Evolutionary conservation across 2,888 invertebrate genomes (phyloP).

Genomic region (Conchocele bisecta): DNA sequence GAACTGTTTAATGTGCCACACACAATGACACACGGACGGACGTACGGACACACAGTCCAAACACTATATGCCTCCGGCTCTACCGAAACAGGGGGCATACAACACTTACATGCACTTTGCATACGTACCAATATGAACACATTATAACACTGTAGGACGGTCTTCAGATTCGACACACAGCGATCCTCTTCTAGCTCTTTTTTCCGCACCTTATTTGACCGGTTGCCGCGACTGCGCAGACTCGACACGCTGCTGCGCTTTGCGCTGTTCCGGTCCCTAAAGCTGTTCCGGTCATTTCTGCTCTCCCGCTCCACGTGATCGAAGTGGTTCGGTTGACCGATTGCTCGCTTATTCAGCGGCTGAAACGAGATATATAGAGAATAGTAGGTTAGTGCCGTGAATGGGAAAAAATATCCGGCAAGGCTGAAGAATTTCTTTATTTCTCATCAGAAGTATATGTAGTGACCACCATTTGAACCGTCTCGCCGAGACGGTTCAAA

Average conservation of each 20-base stretch:
- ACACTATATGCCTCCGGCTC: too few species aligned
- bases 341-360: constrained; percentile 55
- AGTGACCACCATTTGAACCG: too few species aligned
- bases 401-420: too few species aligned
- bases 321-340: constrained; percentile 46
- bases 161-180: constrained; percentile 58
- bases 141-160: constrained; percentile 67
- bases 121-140: constrained; percentile 66
- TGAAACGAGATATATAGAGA: constrained; percentile 32
- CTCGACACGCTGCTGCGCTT: constrained; percentile 43
- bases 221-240: constrained; percentile 27
- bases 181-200: constrained; percentile 38
- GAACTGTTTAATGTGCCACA: too few species aligned
- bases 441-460: too few species aligned
- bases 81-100: too few species aligned
- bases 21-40: too few species aligned
- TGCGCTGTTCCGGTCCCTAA: constrained; percentile 44
- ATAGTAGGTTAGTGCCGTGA: too few species aligned
- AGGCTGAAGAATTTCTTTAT: too few species aligned
- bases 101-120: too few species aligned
- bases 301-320: constrained; percentile 47
- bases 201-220: constrained; percentile 40
- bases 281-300: constrained; percentile 28
- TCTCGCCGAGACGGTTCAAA: too few species aligned
- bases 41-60: too few species aligned